Base-by-base conservation (phyloP, 1,140 invertebrate species). In the Calephelis virginiensis region DNA sequence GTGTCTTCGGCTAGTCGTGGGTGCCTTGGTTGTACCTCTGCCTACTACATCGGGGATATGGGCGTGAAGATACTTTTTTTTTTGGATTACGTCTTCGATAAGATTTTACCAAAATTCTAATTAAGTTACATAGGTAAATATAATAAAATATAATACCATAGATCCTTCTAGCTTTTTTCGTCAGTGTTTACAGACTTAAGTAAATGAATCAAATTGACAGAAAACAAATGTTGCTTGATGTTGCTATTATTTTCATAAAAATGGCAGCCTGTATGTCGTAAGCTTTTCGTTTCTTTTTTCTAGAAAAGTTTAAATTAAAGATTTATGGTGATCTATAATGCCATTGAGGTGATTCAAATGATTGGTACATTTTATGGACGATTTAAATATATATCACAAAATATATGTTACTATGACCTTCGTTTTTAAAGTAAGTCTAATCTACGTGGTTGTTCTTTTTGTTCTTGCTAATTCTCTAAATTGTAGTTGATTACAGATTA, bases 201-300 rank as follows among this genome's bases (percentile, higher is more conserved):
- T 70, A 68, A 68, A 62, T 62, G 72, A 68, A 75, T 69, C 71
- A 68, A 37, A 70, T 75, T 78, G 73, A 76, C 74, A 76, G 50
- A 74, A 70, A 65, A 75, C 74, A 76, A 86, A 86, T 87, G 85
- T 87, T 88, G 85, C 81, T 86, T 75, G 85, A 86, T 87, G 85
- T 87, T 88, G 85, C 81, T 86, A 85, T 84, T 85, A 83, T 88
- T 82, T 75, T 71, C 78, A 82, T 12, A 88, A 90, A 89, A 89
- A 91, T 91, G 88, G 88, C 88, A 89, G 85, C 88, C 83, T 88
- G 78, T 78, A 91, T 89, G 85, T 89, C 88, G 86, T 90, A 90
- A 90, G 86, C 88, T 90, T 89, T 89, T 89, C 84, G 82, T 89
- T 84, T 86, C 76, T 76, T 82, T 81, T 85, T 82, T 82, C 76